Conservation (phyloP, 1,140 invertebrate species). For the Diorhabda sublineata region DNA sequence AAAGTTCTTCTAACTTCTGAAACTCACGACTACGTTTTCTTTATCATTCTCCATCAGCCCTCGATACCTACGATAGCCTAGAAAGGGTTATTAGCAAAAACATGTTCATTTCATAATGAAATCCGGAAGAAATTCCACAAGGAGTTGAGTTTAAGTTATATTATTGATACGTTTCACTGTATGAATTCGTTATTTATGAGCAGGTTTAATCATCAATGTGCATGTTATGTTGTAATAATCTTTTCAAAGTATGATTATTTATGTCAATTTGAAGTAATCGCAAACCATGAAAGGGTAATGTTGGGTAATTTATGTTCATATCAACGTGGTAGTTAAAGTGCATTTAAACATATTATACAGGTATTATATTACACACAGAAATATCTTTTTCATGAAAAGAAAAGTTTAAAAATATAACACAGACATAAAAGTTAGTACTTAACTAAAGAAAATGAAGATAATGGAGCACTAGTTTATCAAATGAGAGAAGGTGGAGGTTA, state of each 20-base stretch:
- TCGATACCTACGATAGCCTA: neutral
- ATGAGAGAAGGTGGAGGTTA: no score
- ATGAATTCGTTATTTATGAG: neutral
- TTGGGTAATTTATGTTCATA: neutral
- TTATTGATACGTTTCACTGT: neutral
- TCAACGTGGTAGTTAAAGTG: neutral
- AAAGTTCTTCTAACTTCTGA: neutral
- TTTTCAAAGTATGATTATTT: neutral
- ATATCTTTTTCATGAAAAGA: no score
- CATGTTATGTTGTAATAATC: neutral
- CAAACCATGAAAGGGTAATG: neutral
- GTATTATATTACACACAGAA: no score
- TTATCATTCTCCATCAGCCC: neutral
- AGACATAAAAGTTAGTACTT: no score
- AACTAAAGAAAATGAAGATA: no score
- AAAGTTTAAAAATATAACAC: no score
- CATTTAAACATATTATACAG: no score
- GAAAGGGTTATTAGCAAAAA: neutral
- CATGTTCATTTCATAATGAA: neutral
- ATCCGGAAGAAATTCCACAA: conserved; percentile 1
- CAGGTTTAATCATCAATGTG: neutral
- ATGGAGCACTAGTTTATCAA: no score
- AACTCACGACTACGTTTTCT: neutral
- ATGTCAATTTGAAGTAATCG: neutral
- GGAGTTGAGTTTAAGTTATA: neutral